phyloP scores from a whole-genome alignment of 2,888 invertebrate species.

The Antheraea yamamai region DNA sequence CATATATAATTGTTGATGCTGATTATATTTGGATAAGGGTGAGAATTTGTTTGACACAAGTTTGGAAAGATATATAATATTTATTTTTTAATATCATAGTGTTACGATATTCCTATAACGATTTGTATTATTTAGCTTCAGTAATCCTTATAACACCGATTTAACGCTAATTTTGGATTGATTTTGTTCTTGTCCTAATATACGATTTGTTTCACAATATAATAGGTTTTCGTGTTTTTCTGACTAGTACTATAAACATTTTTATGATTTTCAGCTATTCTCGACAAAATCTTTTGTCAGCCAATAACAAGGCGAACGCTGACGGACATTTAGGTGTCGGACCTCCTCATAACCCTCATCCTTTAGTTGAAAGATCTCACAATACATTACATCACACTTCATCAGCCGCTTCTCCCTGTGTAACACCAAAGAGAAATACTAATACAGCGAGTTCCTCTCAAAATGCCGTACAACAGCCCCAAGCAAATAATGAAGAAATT shows the following conservation, averaged over 20 bases:
- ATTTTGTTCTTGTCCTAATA: slow-evolving; percentile 15
- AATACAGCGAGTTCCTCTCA: slow-evolving; percentile 47
- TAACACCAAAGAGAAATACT: slow-evolving; percentile 67
- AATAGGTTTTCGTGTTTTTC: neutral
- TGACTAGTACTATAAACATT: neutral
- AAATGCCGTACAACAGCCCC: slow-evolving; percentile 35
- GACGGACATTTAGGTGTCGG: slow-evolving; percentile 73
- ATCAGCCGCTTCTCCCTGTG: slow-evolving; percentile 53
- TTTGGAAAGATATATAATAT: slow-evolving; percentile 15
- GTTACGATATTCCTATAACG: neutral
- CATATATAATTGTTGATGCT: slow-evolving; percentile 26
- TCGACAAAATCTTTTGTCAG: slow-evolving; percentile 92
- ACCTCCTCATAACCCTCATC: slow-evolving; percentile 62
- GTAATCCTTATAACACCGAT: slow-evolving; percentile 17
- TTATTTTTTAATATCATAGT: slow-evolving; percentile 12
- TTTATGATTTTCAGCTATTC: slow-evolving; percentile 86
- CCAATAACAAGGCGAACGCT: slow-evolving; percentile 88
- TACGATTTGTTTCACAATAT: slow-evolving; percentile 18
- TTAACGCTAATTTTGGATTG: slow-evolving; percentile 16
- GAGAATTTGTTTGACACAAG: slow-evolving; percentile 33
- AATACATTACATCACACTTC: slow-evolving; percentile 70
- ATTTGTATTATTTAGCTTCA: slow-evolving; percentile 14
- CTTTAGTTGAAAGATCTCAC: slow-evolving; percentile 81
- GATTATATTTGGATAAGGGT: slow-evolving; percentile 30
- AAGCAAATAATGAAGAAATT: slow-evolving; percentile 42